These are phyloP conservation scores for Meta bourneti DNA, from an alignment of 2,888 invertebrate species.

Conservation along the genomic window DNA sequence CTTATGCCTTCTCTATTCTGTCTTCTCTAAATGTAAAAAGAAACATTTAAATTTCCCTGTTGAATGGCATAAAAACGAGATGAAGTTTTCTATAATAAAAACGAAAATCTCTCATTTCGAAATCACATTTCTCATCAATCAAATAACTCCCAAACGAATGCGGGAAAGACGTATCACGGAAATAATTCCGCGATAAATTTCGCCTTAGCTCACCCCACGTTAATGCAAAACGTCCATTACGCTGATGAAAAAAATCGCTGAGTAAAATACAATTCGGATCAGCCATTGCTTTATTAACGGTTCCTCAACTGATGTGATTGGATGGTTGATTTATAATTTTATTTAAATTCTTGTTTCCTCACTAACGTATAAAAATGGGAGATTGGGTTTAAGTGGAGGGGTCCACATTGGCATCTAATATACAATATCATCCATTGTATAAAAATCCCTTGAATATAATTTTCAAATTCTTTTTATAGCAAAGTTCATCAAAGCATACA, in stretches of 20 bases:
- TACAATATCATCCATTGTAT: too few species aligned
- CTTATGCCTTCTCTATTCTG: too few species aligned
- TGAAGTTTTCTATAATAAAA: neutral
- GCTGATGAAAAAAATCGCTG: conserved; percentile 47
- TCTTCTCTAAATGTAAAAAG: too few species aligned
- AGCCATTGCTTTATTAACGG: conserved; percentile 23
- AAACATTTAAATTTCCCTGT: too few species aligned
- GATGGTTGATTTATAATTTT: conserved; percentile 17
- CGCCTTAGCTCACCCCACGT: conserved; percentile 2
- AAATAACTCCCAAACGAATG: neutral
- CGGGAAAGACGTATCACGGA: neutral
- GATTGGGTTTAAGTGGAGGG: neutral
- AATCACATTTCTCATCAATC: conserved; percentile 38
- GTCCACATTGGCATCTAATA: neutral
- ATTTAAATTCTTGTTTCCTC: conserved; percentile 10
- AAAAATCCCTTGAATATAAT: too few species aligned
- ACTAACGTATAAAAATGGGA: neutral
- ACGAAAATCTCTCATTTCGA: neutral
- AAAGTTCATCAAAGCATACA: too few species aligned
- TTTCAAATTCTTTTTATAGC: too few species aligned
- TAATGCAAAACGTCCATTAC: conserved; percentile 62
- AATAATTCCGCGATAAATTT: conserved; percentile 56
- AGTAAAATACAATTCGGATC: neutral
- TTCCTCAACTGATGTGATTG: neutral
- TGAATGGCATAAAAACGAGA: too few species aligned